phyloP scores from a whole-genome alignment of 2,888 invertebrate genomes.

The Sarcophaga rosellei region DNA sequence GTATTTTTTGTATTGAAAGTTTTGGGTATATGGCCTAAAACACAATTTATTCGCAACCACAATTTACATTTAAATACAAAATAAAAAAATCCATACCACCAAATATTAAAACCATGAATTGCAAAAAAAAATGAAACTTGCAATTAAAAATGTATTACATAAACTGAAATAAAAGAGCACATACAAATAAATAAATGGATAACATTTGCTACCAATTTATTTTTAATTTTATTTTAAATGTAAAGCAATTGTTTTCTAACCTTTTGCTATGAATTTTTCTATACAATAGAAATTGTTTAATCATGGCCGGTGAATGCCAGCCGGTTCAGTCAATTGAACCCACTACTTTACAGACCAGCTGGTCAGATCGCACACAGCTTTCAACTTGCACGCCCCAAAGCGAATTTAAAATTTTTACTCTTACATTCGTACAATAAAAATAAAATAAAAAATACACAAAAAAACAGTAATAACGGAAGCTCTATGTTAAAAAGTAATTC shows the following conservation, averaged over 20 bases:
- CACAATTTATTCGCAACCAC: constrained; percentile 27
- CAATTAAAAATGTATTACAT: constrained; percentile 52
- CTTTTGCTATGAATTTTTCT: constrained; percentile 13
- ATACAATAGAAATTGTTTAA: constrained; percentile 62
- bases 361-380: constrained; percentile 28
- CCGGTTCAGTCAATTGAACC: neutral
- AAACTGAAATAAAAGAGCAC: constrained; percentile 13
- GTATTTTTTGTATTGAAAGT: too few relatives aligned
- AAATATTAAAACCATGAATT: constrained; percentile 48
- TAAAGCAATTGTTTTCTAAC: constrained; percentile 10
- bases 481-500: constrained; percentile 61
- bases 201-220: constrained; percentile 39
- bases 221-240: neutral
- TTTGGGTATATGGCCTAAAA: neutral
- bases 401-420: constrained; percentile 34
- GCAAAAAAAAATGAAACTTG: constrained; percentile 27
- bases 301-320: constrained; percentile 60
- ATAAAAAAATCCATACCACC: constrained; percentile 5
- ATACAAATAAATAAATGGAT: constrained; percentile 7
- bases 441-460: neutral
- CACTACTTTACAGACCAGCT: constrained; percentile 6
- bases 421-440: neutral
- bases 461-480: constrained; percentile 59
- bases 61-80: constrained; percentile 16
- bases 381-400: constrained; percentile 19